Base-by-base conservation (phyloP, 2,797 vertebrate species). In the Lacerta bilineata region DNA sequence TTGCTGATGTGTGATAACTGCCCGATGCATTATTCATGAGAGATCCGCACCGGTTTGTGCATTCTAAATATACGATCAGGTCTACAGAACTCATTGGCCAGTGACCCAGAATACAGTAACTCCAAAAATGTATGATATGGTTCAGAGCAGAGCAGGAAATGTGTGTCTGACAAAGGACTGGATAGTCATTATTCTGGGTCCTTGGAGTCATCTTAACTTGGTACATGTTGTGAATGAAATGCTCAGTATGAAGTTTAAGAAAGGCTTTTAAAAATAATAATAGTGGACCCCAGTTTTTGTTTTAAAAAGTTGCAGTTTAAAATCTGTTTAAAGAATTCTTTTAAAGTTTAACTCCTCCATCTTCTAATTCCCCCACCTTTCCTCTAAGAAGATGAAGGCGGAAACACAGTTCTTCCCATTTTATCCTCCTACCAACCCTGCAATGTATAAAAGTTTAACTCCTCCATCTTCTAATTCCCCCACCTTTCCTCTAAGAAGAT, bases 101-200 rank as follows among this genome's bases (percentile, higher is more conserved):
- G 59, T 84, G 86, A 84, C 89, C 82, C 71, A 59, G 69, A 87
- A 84, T 84, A 87, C 55, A 76, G 83, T 76, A 75, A 75, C 80
- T 93, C 43, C 90, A 90, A 87, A 76, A 92, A 84, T 84, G 87
- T 89, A 88, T 77, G 88, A 93, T 85, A 84, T 68, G 71, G 69
- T 85, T 75, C 86, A 85, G 71, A 85, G 77, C 89, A 87, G 0
- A 0, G 83, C 15, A 79, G 80, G 66, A 79, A 86, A 43, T 86
- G 59, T 79, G 1, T 86, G 79, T 85, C 71, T 71, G 68, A 79
- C 93, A 84, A 91, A 83, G 43, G 20, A 4, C 8, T 18, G 33
- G 0, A 0, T 33, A 61, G 33, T 9, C 50, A 86, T 79, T 88
- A 76, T 76, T 74, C 86, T 33, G 46, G 84, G 55, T 61, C 87